Percentiles rank a stretch among this genome's conserved stretches.
Conservation (phyloP, 2,797 vertebrate species). For the Parotocinclus haroldoi region DNA sequence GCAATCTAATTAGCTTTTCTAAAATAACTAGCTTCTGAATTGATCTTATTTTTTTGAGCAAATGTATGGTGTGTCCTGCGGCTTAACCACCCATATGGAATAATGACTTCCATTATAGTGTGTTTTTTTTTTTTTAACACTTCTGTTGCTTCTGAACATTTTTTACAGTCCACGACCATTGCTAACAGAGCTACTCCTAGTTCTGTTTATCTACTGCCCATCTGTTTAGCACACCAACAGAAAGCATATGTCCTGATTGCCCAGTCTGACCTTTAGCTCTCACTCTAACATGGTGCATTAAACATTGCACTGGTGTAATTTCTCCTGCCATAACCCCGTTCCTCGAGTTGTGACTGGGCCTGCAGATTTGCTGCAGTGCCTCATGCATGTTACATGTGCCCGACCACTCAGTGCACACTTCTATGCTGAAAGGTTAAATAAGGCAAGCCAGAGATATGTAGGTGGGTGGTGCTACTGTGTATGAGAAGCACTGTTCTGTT, state of each 20-base stretch:
- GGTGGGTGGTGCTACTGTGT: constrained; percentile 4
- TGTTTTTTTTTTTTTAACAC: neutral
- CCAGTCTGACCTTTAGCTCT: constrained; percentile 26
- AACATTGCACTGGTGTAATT: neutral
- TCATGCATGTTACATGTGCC: neutral
- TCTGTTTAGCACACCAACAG: constrained; percentile 10
- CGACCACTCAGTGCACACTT: neutral
- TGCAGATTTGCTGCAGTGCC: neutral
- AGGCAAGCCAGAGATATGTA: neutral
- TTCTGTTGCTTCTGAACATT: neutral
- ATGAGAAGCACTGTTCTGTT: constrained; percentile 29
- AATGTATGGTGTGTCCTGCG: too few relatives aligned
- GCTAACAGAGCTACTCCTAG: neutral
- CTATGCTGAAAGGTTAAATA: constrained; percentile 3
- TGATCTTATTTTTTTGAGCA: too few relatives aligned
- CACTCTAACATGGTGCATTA: neutral
- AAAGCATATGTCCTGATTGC: constrained; percentile 24
- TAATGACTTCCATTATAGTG: neutral
- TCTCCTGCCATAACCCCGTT: neutral
- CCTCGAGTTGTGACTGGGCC: neutral
- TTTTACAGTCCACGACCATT: neutral
- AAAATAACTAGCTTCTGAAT: too few relatives aligned
- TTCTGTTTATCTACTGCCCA: neutral
- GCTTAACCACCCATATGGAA: too few relatives aligned
- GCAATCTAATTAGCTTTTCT: too few relatives aligned